Evolutionary conservation across 2,888 invertebrate genomes (phyloP), one percentile per base, ranked within the genome.

Genomic region (Drosophila nigritarsus): DNA sequence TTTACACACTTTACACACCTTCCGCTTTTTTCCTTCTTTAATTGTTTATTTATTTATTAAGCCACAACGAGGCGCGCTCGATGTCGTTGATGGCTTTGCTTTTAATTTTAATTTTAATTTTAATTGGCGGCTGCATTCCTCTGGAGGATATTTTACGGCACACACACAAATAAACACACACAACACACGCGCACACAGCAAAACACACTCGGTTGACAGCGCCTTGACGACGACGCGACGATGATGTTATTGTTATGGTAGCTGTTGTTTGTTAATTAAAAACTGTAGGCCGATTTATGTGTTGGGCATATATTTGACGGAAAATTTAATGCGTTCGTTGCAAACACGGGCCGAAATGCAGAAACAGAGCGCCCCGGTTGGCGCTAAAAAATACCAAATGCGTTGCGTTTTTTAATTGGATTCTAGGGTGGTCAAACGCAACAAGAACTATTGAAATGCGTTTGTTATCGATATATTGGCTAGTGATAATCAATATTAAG

Each of bases 251-350:
- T 18, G 18, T 20, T 24, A 2, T 15, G 15, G 36, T 24, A 15
- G 45, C 15, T 45, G 45, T 24, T 15, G 45, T 15, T 45, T 62
- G 18, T 60, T 60, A 24, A 73, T 63, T 56, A 2, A n/a, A 73
- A 65, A 67, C 51, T 45, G 1, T 24, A 24, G 45, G 58, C 50
- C 34, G 34, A 69, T 66, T 27, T 58, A 49, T 55, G 36, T 45
- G 27, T 55, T 27, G n/a, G 34, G 62, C 24, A 45, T 24, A 53
- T 74, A 77, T 66, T 78, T 72, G 78, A 58, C 56, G 15, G 62
- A 77, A 82, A 85, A 79, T 85, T 89, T 85, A 85, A 82, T 85
- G 85, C 85, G 72, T 84, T 85, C 87, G 89, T 84, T 87, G 89
- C 89, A 84, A 84, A 76, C 85, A 89, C 79, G 75, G 86, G 18